Conservation (phyloP, 1,140 invertebrate species). For the Ganaspis sp. region DNA sequence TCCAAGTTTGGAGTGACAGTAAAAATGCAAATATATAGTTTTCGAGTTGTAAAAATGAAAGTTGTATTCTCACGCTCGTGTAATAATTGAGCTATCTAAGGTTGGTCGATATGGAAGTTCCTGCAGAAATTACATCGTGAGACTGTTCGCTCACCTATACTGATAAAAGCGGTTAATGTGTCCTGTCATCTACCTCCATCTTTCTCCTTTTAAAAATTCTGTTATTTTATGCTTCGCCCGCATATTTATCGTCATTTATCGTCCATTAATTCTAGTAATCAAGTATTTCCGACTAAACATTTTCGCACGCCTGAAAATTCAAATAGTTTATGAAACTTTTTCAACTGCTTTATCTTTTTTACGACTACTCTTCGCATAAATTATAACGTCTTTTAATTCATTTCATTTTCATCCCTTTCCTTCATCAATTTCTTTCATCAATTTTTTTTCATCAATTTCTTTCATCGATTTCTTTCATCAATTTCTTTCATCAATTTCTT, state of each 20-base stretch:
- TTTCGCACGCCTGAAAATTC: not conserved
- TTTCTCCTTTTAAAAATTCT: not conserved
- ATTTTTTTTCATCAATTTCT: too few species aligned
- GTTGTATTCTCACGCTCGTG: constrained; percentile 16
- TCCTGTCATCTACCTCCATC: constrained; percentile 13
- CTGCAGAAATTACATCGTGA: constrained; percentile 27
- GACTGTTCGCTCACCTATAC: constrained; percentile 17
- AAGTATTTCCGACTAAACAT: not conserved
- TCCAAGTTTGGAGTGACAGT: not conserved
- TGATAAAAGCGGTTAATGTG: constrained; percentile 25
- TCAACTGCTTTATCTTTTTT: not conserved
- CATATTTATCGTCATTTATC: constrained; percentile 21
- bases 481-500: too few species aligned
- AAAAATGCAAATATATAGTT: not conserved
- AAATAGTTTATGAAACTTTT: not conserved
- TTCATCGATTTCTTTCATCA: too few species aligned
- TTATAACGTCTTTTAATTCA: too few species aligned
- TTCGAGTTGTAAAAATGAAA: constrained; percentile 16
- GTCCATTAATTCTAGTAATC: constrained; percentile 14
- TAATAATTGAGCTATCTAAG: constrained; percentile 27
- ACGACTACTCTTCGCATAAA: too few species aligned
- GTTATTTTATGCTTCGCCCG: constrained; percentile 19
- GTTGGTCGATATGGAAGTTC: constrained; percentile 28
- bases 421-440: too few species aligned
- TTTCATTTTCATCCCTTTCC: too few species aligned